Percentiles rank a stretch among this genome's conserved stretches.
These are phyloP conservation scores for Rhingia campestris DNA, from an alignment of 2,888 invertebrate species.

Conservation along the genomic window DNA sequence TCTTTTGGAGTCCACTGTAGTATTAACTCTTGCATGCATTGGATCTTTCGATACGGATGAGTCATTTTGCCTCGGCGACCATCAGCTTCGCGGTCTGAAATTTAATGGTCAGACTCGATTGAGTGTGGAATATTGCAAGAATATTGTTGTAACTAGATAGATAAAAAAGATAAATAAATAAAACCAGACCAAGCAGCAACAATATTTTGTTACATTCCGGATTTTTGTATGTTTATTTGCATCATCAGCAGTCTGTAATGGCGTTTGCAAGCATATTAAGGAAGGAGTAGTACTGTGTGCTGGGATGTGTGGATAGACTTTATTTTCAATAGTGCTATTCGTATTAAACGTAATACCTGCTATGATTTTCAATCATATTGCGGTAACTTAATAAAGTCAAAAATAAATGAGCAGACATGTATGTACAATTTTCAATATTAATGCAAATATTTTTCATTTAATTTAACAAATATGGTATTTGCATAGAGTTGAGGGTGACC, in stretches of 20 bases:
- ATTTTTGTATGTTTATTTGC: constrained; percentile 34
- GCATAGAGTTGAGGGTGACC: too few species aligned
- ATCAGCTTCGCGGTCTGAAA: constrained; percentile 59
- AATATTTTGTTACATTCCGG: constrained; percentile 52
- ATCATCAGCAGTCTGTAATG: constrained; percentile 39
- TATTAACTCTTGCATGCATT: constrained; percentile 48
- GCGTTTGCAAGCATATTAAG: not conserved
- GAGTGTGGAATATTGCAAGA: constrained; percentile 69
- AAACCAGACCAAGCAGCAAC: constrained; percentile 37
- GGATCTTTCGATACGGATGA: constrained; percentile 58
- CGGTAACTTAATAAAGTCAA: constrained; percentile 12
- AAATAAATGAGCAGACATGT: not conserved
- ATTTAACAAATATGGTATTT: too few species aligned
- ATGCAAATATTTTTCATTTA: too few species aligned
- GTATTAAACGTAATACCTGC: not conserved
- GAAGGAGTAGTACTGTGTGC: not conserved
- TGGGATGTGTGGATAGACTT: not conserved
- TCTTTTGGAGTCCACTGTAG: constrained; percentile 49
- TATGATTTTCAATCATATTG: constrained; percentile 8
- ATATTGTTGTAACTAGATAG: constrained; percentile 48
- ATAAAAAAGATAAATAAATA: constrained; percentile 54
- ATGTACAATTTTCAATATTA: too few species aligned
- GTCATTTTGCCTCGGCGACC: constrained; percentile 55
- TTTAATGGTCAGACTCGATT: constrained; percentile 58
- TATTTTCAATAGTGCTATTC: constrained; percentile 5